Evolutionary conservation across 1,140 invertebrate genomes (phyloP).

Genomic region (Drosophila parabipectinata): DNA sequence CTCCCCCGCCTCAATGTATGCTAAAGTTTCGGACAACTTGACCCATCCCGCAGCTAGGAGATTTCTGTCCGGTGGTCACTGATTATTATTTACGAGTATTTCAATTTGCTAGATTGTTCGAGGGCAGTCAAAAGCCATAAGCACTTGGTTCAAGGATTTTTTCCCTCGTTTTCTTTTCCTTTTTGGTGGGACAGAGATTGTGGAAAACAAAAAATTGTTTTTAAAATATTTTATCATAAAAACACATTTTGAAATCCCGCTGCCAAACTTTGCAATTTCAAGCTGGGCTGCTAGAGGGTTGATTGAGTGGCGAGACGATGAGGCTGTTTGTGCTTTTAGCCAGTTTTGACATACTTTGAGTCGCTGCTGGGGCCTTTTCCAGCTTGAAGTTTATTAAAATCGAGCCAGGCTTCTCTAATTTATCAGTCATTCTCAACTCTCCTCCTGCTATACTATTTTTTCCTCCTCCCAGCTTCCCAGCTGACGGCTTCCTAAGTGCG

Average conservation of each 20-base stretch:
- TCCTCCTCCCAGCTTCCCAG: constrained; percentile 22
- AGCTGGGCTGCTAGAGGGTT: constrained; percentile 33
- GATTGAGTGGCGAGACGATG: constrained; percentile 7
- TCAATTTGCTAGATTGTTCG: constrained; percentile 62
- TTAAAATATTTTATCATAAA: constrained; percentile 67
- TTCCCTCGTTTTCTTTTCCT: background rate
- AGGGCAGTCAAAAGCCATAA: constrained; percentile 58
- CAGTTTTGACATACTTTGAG: constrained; percentile 51
- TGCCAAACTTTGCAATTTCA: constrained; percentile 64
- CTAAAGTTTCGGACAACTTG: constrained; percentile 32
- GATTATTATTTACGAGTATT: constrained; percentile 78
- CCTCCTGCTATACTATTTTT: constrained; percentile 10
- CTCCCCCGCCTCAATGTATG: constrained; percentile 31
- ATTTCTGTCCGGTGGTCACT: constrained; percentile 31
- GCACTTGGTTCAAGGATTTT: constrained; percentile 47
- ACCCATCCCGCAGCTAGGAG: constrained; percentile 29
- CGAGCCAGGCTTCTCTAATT: constrained; percentile 55
- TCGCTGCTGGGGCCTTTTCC: constrained; percentile 12
- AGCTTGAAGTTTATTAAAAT: constrained; percentile 71
- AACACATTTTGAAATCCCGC: constrained; percentile 60
- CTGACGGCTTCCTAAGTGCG: constrained; percentile 69
- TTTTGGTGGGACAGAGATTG: background rate
- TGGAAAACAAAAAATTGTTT: constrained; percentile 57
- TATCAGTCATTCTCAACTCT: constrained; percentile 60
- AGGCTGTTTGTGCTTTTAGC: constrained; percentile 42